Evolutionary conservation across 2,888 invertebrate genomes (phyloP), one percentile per base, ranked within the genome.

Genomic region (Syrphus vitripennis): DNA sequence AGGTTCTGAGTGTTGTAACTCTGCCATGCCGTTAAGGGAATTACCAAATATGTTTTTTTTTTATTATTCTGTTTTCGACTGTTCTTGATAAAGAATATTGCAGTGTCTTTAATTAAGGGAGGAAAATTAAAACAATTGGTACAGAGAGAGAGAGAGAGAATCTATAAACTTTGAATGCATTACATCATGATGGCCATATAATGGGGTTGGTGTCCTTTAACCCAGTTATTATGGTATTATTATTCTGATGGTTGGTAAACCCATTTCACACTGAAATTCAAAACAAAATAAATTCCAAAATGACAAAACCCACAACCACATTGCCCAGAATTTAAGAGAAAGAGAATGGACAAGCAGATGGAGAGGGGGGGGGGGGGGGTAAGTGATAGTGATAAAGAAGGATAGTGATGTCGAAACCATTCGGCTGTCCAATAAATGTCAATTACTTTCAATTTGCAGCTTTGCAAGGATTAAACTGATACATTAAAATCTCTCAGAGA

Each of bases 401-500:
- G 10, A 45, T 45, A 31, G 16, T 83, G 75, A 70, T 71, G 75
- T 83, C 71, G 80, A 80, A 83, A 83, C 79, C 75, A 80, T 83
- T 83, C 89, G 88, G 89, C 90, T 91, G 90, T 90, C 89, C 89
- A 90, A 90, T 91, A 91, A 90, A 89, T 90, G 91, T 91, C 91
- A 91, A 90, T 91, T 91, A 90, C 89, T 89, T 88, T 89, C 89
- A 90, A 90, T 90, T 90, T 90, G 88, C 88, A 87, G 87, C 83
- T 89, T 87, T 87, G 84, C 87, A 87, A 77, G 88, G 88, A 88
- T 88, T 88, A 88, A 86, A 88, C 87, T 87, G 87, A 87, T 88
- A 88, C 81, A 79, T 81, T 78, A 76, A 84, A 88, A 78, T 82
- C 76, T 76, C 59, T 67, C 65, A 76, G 61, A 59, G 53, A 42